Evolutionary conservation across 2,888 invertebrate genomes (phyloP).

Genomic region (Ditula angustiorana): DNA sequence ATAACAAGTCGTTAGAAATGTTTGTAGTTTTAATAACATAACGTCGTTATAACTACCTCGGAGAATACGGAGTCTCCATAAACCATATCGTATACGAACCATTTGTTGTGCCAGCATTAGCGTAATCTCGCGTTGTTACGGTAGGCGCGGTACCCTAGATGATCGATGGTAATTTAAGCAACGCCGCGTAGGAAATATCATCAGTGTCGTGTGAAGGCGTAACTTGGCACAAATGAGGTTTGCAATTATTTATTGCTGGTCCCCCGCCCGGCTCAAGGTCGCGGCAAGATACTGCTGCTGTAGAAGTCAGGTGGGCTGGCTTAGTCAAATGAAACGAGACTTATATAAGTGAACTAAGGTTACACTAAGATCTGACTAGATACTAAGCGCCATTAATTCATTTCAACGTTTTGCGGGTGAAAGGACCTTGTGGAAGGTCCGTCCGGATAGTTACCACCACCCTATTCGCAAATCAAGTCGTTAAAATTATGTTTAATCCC

Average conservation of each 20-base stretch:
- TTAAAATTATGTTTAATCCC: too few species aligned
- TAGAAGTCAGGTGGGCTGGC: background rate
- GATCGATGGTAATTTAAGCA: conserved; percentile 25
- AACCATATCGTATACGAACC: background rate
- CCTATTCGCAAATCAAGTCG: too few species aligned
- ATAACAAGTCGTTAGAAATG: background rate
- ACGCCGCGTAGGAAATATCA: conserved; percentile 11
- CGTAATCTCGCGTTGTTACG: conserved; percentile 6
- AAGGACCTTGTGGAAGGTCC: too few species aligned
- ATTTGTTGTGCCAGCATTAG: conserved; percentile 17
- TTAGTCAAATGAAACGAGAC: too few species aligned
- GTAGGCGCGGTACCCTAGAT: conserved; percentile 6
- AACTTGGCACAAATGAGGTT: conserved; percentile 9
- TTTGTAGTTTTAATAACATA: background rate
- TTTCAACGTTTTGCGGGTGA: too few species aligned
- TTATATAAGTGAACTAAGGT: too few species aligned
- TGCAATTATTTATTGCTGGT: background rate
- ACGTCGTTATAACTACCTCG: background rate
- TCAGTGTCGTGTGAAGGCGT: background rate
- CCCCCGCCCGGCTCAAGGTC: too few species aligned
- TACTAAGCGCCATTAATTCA: too few species aligned
- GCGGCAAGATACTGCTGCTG: too few species aligned
- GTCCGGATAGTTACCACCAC: too few species aligned
- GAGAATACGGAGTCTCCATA: background rate
- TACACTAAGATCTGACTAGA: too few species aligned